Conservation (phyloP, 2,888 invertebrate species). For the Stegophylla sp. region DNA sequence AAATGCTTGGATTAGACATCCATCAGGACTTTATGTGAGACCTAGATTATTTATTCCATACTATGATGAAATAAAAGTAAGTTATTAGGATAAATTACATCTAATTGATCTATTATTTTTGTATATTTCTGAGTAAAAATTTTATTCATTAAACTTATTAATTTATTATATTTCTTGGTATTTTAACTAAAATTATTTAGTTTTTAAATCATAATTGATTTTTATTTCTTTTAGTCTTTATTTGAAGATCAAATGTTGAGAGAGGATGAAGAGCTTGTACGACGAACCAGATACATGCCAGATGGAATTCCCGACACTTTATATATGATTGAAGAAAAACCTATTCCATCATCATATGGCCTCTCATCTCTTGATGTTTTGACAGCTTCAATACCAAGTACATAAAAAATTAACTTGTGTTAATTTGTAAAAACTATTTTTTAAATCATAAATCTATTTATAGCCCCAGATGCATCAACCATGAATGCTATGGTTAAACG, state of each 20-base stretch:
- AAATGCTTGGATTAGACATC: slow-evolving; percentile 82
- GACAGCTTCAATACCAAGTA: slow-evolving; percentile 63
- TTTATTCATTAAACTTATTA: background rate
- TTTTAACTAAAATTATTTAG: background rate
- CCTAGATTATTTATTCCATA: slow-evolving; percentile 93
- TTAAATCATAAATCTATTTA: background rate
- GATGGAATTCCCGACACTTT: slow-evolving; percentile 87
- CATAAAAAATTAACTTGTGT: background rate
- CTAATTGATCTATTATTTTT: background rate
- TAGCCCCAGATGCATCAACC: slow-evolving; percentile 79
- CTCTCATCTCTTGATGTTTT: slow-evolving; percentile 62
- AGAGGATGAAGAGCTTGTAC: slow-evolving; percentile 76
- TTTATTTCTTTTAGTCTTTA: slow-evolving; percentile 69
- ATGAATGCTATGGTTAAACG: slow-evolving; percentile 83
- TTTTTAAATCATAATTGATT: slow-evolving; percentile 14
- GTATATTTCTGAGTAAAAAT: background rate
- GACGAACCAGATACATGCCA: slow-evolving; percentile 76
- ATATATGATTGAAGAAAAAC: slow-evolving; percentile 81
- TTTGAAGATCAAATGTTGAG: slow-evolving; percentile 84
- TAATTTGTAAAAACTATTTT: background rate
- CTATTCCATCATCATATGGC: slow-evolving; percentile 63
- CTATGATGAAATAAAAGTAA: slow-evolving; percentile 89
- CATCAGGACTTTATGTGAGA: slow-evolving; percentile 75
- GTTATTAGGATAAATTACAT: slow-evolving; percentile 22
- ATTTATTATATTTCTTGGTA: no score